Base-by-base conservation (phyloP, 2,797 vertebrate species). In the Taeniopygia guttata region DNA sequence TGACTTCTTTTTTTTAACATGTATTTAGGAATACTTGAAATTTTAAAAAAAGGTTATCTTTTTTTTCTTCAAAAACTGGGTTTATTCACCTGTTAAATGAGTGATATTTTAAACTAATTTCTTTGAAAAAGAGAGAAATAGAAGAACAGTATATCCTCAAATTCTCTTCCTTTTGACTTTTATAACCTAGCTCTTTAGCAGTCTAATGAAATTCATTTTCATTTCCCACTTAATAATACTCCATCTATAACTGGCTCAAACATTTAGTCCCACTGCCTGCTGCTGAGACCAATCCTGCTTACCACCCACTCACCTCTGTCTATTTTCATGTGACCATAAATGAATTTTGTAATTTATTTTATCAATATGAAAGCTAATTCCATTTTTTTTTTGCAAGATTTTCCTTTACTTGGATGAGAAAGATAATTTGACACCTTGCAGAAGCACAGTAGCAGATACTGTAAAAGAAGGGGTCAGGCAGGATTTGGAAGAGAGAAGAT, bases 41-140 rank as follows among this genome's bases (percentile, higher is more conserved):
- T 4, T 52, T 81, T 22, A 22, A 59, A 51, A 64, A 17, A 20
- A 3, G 1, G 0, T 55, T 46, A 0, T 13, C 5, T 40, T 36
- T 46, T 62, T 72, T 58, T 60, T 21, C 15, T 54, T 75, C 26
- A 52, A 4, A 23, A 84, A 60, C 10, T 48, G 10, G 2, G 60
- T 68, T 56, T 79, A 58, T 30, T 63, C 18, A 34, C 13, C 8
- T 48, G 3, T 46, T 62, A 77, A 84, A 68, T 5, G 1, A 38
- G 9, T 48, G 16, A 25, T 49, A 54, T n/a, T 94, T 69, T 70
- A 45, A 17, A 52, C 5, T 52, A 34, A 55, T 74, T 80, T 62
- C 1, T 26, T 64, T 63, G 32, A 25, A 67, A 66, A 80, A 23
- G 4, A 73, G 25, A 38, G 36, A 82, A 77, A 14, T 17, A 40